Conservation (phyloP, 2,113 vertebrate species). For the Myotis lucifugus region DNA sequence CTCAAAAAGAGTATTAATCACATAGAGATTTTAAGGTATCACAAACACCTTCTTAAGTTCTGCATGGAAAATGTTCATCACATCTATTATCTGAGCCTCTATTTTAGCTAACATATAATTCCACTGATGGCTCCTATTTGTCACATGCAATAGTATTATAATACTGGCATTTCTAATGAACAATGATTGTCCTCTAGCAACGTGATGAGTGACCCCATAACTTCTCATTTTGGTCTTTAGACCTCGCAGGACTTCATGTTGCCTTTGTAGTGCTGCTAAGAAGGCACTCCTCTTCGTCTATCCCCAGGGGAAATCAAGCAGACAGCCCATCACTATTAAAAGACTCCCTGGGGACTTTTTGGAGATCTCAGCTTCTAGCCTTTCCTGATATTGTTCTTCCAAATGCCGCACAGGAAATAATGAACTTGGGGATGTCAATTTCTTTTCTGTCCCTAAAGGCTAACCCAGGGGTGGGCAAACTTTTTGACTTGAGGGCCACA, state of each 20-base stretch:
- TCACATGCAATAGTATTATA: neutral
- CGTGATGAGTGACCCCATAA: neutral
- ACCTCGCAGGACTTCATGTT: neutral
- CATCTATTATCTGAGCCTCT: neutral
- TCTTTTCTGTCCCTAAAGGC: neutral
- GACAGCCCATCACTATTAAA: slow-evolving; percentile 22
- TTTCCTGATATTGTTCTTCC: neutral
- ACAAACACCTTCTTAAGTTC: neutral
- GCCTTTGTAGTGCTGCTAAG: neutral
- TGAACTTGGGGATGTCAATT: neutral
- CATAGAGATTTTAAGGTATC: too few relatives aligned
- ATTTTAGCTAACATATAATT: neutral
- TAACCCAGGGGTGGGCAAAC: too few relatives aligned
- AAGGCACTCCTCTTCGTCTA: neutral
- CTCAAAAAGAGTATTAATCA: neutral
- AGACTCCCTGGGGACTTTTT: slow-evolving; percentile 15
- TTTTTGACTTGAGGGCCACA: too few relatives aligned
- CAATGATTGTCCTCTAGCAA: neutral
- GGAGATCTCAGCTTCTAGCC: neutral
- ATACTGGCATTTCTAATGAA: neutral
- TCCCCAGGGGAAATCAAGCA: neutral
- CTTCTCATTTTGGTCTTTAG: neutral
- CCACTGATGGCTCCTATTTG: neutral
- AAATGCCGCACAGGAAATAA: slow-evolving; percentile 38
- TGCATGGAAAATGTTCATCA: neutral